Evolutionary conservation across 2,113 vertebrate genomes (phyloP).

Genomic region (Oncorhynchus kisutch): DNA sequence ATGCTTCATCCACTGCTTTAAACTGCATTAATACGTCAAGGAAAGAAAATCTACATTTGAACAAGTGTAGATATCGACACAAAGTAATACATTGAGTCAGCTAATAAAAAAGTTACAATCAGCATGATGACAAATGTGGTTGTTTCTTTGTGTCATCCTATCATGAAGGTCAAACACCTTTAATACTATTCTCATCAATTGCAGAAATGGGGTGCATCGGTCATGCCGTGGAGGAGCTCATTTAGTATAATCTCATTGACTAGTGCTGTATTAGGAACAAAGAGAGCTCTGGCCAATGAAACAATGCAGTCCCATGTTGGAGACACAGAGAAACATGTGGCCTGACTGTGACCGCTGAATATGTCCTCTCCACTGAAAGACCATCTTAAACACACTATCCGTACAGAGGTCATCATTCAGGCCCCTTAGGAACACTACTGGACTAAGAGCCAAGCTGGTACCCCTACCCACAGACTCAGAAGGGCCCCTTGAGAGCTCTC

Average conservation of each 20-base stretch:
- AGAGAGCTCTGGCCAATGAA: background rate
- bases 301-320: background rate
- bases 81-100: constrained; percentile 9
- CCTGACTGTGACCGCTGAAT: constrained; percentile 2
- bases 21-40: constrained; percentile 47
- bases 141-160: background rate
- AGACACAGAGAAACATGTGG: background rate
- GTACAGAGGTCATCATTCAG: constrained; percentile 55
- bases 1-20: constrained; percentile 31
- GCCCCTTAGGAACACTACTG: constrained; percentile 48
- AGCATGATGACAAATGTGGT: background rate
- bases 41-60: constrained; percentile 9
- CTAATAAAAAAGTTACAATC: constrained; percentile 21
- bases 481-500: constrained; percentile 44
- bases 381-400: constrained; percentile 48
- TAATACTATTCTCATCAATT: background rate
- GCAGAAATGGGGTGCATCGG: background rate
- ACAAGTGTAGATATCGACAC: background rate
- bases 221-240: background rate
- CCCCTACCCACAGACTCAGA: background rate
- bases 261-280: constrained; percentile 17
- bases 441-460: constrained; percentile 43
- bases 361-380: constrained; percentile 47
- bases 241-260: background rate
- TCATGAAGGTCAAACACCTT: background rate